Percentiles rank a stretch among this genome's conserved stretches.
These are phyloP conservation scores for Papilio protenor DNA, from an alignment of 2,888 invertebrate genomes.

Conservation along the genomic window DNA sequence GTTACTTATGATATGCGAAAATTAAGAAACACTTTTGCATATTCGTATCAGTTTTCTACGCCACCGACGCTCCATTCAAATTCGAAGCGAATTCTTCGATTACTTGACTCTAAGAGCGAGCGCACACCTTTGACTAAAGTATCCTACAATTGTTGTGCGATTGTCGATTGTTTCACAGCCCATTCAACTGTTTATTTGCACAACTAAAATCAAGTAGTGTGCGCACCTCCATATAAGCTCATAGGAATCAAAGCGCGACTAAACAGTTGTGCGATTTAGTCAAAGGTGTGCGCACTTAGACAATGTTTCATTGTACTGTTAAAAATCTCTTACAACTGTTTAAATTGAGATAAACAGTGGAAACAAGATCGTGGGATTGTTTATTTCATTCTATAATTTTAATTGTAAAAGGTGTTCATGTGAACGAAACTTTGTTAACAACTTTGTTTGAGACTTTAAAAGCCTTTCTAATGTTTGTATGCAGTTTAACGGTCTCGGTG, in stretches of 20 bases:
- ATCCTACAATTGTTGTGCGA: too few relatives aligned
- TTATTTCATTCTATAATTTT: background rate
- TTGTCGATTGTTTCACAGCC: too few relatives aligned
- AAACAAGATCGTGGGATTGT: conserved; percentile 4
- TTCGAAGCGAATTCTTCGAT: background rate
- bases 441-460: background rate
- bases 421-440: background rate
- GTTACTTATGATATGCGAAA: too few relatives aligned
- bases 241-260: too few relatives aligned
- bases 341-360: background rate
- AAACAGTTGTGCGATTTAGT: too few relatives aligned
- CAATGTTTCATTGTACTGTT: background rate
- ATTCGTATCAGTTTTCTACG: too few relatives aligned
- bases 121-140: too few relatives aligned
- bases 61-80: background rate
- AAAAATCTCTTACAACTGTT: background rate
- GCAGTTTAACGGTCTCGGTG: background rate
- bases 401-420: background rate
- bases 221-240: too few relatives aligned
- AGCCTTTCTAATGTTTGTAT: conserved; percentile 3
- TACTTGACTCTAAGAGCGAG: background rate
- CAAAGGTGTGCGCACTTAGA: background rate
- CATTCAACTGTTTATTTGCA: too few relatives aligned
- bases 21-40: too few relatives aligned
- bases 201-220: too few relatives aligned